A percentile compares a stretch with the other conserved stretches of the same genome.
phyloP scores from a whole-genome alignment of 2,888 invertebrate genomes.

The Oasisia sp. region DNA sequence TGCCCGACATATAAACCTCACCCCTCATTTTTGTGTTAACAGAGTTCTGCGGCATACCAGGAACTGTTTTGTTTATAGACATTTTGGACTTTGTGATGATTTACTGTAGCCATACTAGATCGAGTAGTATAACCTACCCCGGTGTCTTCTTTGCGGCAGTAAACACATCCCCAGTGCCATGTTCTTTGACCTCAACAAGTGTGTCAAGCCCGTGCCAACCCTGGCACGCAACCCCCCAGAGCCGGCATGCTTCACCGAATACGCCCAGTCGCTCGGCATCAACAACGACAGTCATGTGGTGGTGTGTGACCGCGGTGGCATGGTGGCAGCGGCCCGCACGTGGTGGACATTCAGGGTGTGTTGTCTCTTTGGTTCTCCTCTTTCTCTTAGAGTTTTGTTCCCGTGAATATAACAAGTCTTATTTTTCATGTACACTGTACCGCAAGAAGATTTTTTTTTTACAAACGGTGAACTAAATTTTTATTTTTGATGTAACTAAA shows the following conservation, averaged over 20 bases:
- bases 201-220: constrained; percentile 28
- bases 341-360: constrained; percentile 35
- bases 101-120: no score
- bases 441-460: no score
- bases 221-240: constrained; percentile 29
- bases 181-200: constrained; percentile 33
- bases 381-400: constrained; percentile 5
- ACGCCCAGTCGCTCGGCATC: constrained; percentile 28
- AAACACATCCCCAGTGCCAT: constrained; percentile 34
- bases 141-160: constrained; percentile 20
- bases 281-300: constrained; percentile 32
- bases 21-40: no score
- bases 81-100: no score
- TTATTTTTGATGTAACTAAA: no score
- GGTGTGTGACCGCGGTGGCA: constrained; percentile 30
- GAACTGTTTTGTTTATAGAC: no score
- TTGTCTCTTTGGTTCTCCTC: neutral
- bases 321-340: constrained; percentile 29
- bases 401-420: neutral
- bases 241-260: constrained; percentile 27
- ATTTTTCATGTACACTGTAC: neutral
- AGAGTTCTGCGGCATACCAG: no score
- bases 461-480: no score
- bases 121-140: neutral
- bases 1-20: no score